Evolutionary conservation across 1,140 invertebrate species (phyloP).

Genomic region (Drosophila sp.): DNA sequence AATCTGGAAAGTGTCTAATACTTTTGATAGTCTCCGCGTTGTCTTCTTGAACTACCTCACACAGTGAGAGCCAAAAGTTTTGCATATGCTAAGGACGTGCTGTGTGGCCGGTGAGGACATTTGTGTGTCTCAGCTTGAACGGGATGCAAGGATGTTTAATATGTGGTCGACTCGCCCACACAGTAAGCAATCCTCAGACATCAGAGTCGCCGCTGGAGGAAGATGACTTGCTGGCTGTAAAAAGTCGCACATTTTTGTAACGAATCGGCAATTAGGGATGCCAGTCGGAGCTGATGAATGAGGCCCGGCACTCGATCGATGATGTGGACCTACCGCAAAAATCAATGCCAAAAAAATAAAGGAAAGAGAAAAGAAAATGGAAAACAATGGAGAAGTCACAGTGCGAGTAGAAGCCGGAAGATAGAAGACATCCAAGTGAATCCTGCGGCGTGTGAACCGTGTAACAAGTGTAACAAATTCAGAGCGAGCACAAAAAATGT

Average conservation of each 20-base stretch:
- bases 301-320: conserved; percentile 61
- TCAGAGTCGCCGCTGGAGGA: conserved; percentile 13
- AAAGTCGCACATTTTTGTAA: conserved; percentile 78
- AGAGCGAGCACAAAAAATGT: conserved; percentile 59
- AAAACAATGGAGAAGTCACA: conserved; percentile 33
- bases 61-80: neutral
- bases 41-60: neutral
- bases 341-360: conserved; percentile 64
- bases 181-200: conserved; percentile 36
- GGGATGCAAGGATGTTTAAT: conserved; percentile 38
- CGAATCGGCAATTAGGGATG: conserved; percentile 80
- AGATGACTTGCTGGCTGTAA: conserved; percentile 44
- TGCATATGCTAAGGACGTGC: conserved; percentile 25
- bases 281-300: conserved; percentile 73
- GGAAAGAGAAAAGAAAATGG: conserved; percentile 11
- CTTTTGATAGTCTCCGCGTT: neutral
- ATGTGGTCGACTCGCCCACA: conserved; percentile 67
- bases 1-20: neutral
- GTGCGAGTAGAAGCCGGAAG: conserved; percentile 61
- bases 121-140: conserved; percentile 20
- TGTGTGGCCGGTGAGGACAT: conserved; percentile 40
- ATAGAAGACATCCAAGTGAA: conserved; percentile 33
- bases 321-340: conserved; percentile 81
- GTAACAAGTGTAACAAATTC: conserved; percentile 83
- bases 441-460: conserved; percentile 77